These are phyloP conservation scores for Centruroides vittatus DNA, from an alignment of 1,140 invertebrate species.

Conservation along the genomic window DNA sequence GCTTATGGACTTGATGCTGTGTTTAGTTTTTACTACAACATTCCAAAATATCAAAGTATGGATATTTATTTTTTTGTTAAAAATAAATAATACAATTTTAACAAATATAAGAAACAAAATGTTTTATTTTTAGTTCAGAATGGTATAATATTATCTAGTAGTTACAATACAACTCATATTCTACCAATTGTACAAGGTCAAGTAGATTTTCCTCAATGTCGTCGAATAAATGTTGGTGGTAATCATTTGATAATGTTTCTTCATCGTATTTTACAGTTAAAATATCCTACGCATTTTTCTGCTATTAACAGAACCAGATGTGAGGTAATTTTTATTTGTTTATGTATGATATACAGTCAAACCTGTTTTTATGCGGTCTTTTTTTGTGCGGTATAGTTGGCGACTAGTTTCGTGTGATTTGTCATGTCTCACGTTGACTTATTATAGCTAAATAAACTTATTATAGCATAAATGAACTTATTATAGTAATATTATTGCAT, in stretches of 20 bases:
- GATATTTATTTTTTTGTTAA: too few relatives aligned
- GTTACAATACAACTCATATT: constrained; percentile 75
- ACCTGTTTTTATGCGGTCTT: too few relatives aligned
- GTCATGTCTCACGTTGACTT: too few relatives aligned
- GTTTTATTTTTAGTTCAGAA: constrained; percentile 30
- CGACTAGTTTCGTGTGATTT: too few relatives aligned
- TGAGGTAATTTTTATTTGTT: constrained; percentile 39
- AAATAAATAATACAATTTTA: too few relatives aligned
- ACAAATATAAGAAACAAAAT: too few relatives aligned
- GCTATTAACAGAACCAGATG: constrained; percentile 70
- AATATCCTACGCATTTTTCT: constrained; percentile 79
- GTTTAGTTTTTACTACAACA: constrained; percentile 60
- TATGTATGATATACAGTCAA: too few relatives aligned
- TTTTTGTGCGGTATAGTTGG: too few relatives aligned
- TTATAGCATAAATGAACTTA: too few relatives aligned
- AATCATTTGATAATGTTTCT: constrained; percentile 71
- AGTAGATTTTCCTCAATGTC: constrained; percentile 48
- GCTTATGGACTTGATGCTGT: constrained; percentile 76
- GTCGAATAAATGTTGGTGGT: constrained; percentile 74
- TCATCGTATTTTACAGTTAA: constrained; percentile 79
- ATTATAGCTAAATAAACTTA: too few relatives aligned
- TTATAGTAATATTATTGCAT: too few relatives aligned
- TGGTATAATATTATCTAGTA: constrained; percentile 64
- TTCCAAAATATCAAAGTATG: constrained; percentile 27
- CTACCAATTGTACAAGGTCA: constrained; percentile 60